Conservation (phyloP, 1,140 invertebrate species). For the Bombus haemorrhoidalis region DNA sequence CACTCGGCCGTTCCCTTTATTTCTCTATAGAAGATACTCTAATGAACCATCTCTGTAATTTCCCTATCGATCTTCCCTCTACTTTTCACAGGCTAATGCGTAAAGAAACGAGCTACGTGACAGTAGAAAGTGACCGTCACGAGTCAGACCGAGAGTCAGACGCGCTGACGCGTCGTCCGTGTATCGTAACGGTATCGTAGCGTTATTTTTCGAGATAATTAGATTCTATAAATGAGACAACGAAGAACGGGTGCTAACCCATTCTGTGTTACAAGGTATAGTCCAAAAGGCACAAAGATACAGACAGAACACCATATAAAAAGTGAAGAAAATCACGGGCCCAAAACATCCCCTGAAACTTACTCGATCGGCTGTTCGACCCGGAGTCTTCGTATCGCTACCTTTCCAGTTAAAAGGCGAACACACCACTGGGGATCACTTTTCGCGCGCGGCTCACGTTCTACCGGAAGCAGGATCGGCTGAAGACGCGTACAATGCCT, state of each 20-base stretch:
- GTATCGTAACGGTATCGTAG: constrained; percentile 4
- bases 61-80: not conserved
- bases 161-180: not conserved
- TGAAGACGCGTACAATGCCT: not conserved
- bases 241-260: no score
- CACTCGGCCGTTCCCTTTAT: constrained; percentile 18
- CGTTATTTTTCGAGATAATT: not conserved
- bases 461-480: not conserved
- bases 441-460: constrained; percentile 57
- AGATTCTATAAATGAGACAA: not conserved
- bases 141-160: constrained; percentile 26
- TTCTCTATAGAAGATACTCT: not conserved
- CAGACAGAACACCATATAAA: not conserved
- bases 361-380: not conserved
- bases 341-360: not conserved
- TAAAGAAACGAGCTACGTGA: constrained; percentile 1
- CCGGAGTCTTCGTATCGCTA: not conserved
- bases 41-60: constrained; percentile 13
- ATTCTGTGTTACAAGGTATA: not conserved
- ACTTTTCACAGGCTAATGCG: constrained; percentile 1
- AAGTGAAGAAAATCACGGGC: no score
- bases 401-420: constrained; percentile 30
- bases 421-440: constrained; percentile 59
- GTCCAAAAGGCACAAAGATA: no score
- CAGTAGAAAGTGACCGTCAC: constrained; percentile 42